Percentiles rank a stretch among this genome's conserved stretches.
These are phyloP conservation scores for Synanthedon vespiformis DNA, from an alignment of 2,888 invertebrate genomes.

Conservation along the genomic window DNA sequence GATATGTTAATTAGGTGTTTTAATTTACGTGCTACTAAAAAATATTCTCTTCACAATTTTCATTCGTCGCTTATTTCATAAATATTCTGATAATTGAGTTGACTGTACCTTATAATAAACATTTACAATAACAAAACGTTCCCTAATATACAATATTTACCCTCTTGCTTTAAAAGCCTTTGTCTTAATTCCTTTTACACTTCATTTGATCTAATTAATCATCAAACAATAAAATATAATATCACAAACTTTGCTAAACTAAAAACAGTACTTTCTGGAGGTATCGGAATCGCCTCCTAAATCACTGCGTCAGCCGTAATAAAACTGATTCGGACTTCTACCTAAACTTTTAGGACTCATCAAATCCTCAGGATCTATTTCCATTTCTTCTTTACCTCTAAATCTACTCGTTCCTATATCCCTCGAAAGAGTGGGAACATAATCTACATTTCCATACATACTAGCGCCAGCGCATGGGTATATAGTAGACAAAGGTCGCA, in stretches of 20 bases:
- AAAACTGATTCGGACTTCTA: constrained; percentile 45
- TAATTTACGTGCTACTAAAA: background rate
- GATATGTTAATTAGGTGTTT: background rate
- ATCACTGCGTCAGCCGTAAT: constrained; percentile 51
- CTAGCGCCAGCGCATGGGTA: constrained; percentile 51
- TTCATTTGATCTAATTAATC: background rate
- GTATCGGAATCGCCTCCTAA: constrained; percentile 21
- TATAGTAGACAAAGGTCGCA: constrained; percentile 57
- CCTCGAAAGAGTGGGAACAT: constrained; percentile 36
- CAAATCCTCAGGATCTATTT: constrained; percentile 32
- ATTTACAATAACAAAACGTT: background rate
- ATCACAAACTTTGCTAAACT: constrained; percentile 7
- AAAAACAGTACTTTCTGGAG: constrained; percentile 44
- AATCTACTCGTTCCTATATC: constrained; percentile 27
- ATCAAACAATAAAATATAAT: background rate
- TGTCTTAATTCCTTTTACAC: background rate
- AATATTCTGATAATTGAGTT: background rate
- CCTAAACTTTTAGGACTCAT: constrained; percentile 57
- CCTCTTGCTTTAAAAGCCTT: background rate
- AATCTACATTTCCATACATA: constrained; percentile 58
- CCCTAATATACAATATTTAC: background rate
- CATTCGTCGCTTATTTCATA: background rate
- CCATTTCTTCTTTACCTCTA: constrained; percentile 35
- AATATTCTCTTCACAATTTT: background rate
- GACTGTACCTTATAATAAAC: background rate